phyloP scores from a whole-genome alignment of 1,140 invertebrate species.

The Drosophila pallidifrons region DNA sequence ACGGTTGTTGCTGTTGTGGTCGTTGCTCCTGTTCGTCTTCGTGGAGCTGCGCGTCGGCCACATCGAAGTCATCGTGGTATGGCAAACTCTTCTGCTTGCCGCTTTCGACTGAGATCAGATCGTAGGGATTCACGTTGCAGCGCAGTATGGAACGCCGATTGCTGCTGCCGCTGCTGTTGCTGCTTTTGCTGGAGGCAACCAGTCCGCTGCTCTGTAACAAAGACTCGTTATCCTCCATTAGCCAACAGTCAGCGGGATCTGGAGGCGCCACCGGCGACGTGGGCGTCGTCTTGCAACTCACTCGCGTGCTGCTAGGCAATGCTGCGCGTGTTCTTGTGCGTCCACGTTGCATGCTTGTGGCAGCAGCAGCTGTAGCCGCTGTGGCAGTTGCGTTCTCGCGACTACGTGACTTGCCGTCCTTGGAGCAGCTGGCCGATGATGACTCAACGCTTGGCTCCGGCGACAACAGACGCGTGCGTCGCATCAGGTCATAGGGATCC shows the following conservation, averaged over 20 bases:
- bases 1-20: slow-evolving; percentile 5
- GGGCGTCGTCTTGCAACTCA: slow-evolving; percentile 10
- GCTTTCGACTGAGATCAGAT: slow-evolving; percentile 87
- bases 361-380: background rate
- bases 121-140: slow-evolving; percentile 94
- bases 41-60: slow-evolving; percentile 72
- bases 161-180: slow-evolving; percentile 20
- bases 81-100: slow-evolving; percentile 43
- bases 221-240: slow-evolving; percentile 72
- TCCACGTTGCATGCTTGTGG: slow-evolving; percentile 48
- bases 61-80: slow-evolving; percentile 72
- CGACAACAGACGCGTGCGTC: slow-evolving; percentile 89
- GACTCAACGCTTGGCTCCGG: slow-evolving; percentile 83
- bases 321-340: slow-evolving; percentile 61
- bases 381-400: slow-evolving; percentile 15
- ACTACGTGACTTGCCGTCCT: slow-evolving; percentile 51
- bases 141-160: slow-evolving; percentile 90
- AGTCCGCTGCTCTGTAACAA: slow-evolving; percentile 85
- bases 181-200: slow-evolving; percentile 24
- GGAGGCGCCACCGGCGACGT: slow-evolving; percentile 56
- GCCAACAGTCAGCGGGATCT: slow-evolving; percentile 85
- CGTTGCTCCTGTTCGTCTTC: slow-evolving; percentile 57
- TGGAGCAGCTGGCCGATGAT: slow-evolving; percentile 20
- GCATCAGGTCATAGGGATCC: slow-evolving; percentile 93
- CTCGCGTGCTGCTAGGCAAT: slow-evolving; percentile 16